Conservation (phyloP, 2,888 invertebrate species). For the Lepidocyrtoides sp. region DNA sequence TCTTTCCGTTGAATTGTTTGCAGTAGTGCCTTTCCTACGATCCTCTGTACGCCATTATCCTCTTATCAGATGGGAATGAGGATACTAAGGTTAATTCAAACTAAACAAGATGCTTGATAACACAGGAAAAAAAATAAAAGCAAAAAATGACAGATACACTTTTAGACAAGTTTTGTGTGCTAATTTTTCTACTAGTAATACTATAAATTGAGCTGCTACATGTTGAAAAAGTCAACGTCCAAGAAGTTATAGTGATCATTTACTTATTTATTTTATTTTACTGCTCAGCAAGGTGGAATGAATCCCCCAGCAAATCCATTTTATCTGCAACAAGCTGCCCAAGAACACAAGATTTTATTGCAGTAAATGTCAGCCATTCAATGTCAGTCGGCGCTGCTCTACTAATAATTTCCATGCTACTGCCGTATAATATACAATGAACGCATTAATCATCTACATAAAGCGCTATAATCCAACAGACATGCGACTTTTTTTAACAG, state of each 20-base stretch:
- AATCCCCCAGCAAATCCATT: neutral
- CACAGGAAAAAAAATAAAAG: neutral
- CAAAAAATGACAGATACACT: slow-evolving; percentile 4
- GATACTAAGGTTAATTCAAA: slow-evolving; percentile 2
- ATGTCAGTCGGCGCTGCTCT: slow-evolving; percentile 14
- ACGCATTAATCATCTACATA: slow-evolving; percentile 30
- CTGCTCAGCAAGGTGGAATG: neutral
- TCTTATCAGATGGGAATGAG: slow-evolving; percentile 25
- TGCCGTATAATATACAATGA: slow-evolving; percentile 2
- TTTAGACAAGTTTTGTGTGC: slow-evolving; percentile 2
- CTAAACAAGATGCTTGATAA: neutral
- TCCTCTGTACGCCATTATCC: neutral
- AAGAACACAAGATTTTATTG: neutral
- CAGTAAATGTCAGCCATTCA: slow-evolving; percentile 31
- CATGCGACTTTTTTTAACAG: slow-evolving; percentile 4
- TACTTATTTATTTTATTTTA: too few species aligned
- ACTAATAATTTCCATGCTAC: slow-evolving; percentile 33
- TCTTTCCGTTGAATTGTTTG: slow-evolving; percentile 31
- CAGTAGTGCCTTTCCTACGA: neutral
- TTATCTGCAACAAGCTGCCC: neutral
- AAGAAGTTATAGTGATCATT: neutral
- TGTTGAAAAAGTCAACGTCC: neutral
- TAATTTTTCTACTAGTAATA: neutral
- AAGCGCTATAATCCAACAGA: neutral
- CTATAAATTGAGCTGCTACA: neutral